phyloP scores from a whole-genome alignment of 2,797 vertebrate species.

The Zalophus californianus region DNA sequence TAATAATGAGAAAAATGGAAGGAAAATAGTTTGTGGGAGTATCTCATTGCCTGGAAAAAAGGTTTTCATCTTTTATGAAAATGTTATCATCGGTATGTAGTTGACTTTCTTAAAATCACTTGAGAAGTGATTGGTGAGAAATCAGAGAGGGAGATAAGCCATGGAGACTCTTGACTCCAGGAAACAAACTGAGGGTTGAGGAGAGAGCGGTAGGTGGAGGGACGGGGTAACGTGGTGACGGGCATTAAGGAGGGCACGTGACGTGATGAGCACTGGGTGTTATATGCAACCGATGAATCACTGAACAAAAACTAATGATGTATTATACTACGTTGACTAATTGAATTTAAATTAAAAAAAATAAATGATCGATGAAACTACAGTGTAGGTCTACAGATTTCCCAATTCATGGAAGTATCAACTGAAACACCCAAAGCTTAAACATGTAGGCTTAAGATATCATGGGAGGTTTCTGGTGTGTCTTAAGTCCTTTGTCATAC shows the following conservation, averaged over 20 bases:
- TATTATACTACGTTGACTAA: background rate
- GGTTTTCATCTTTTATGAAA: background rate
- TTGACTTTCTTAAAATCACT: background rate
- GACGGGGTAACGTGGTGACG: background rate
- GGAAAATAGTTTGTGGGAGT: background rate
- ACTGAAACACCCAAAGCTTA: fast-evolving
- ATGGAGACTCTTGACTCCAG: too few relatives aligned
- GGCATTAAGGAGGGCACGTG: background rate
- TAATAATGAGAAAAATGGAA: background rate
- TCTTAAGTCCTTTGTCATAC: fast-evolving
- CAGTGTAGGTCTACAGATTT: fast-evolving
- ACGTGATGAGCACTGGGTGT: background rate
- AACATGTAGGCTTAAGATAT: fast-evolving
- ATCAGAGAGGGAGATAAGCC: background rate
- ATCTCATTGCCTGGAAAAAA: fast-evolving
- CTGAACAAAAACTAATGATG: background rate
- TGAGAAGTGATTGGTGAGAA: background rate
- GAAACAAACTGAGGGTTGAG: background rate
- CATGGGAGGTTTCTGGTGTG: fast-evolving
- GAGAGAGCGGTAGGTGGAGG: too few relatives aligned
- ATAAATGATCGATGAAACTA: background rate
- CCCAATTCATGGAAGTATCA: fast-evolving
- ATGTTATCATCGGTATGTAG: fast-evolving
- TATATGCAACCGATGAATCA: background rate
- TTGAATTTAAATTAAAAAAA: background rate